Evolutionary conservation across 2,888 invertebrate genomes (phyloP).

Genomic region (Apamea monoglypha): DNA sequence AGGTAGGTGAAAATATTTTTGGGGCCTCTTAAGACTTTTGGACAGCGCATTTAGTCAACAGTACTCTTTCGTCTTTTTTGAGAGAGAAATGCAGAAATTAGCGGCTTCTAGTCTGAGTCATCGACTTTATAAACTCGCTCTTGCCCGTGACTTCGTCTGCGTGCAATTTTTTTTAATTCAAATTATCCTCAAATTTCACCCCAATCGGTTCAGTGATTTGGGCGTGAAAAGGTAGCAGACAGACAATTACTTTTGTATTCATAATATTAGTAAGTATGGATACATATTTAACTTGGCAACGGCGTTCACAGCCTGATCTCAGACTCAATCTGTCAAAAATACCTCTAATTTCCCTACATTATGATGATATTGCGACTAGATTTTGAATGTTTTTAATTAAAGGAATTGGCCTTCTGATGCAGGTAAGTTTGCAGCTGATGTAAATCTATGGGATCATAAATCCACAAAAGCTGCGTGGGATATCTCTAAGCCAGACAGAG

Average conservation of each 20-base stretch:
- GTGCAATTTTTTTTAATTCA: neutral
- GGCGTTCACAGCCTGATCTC: too few relatives aligned
- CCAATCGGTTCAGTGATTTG: neutral
- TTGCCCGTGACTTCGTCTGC: neutral
- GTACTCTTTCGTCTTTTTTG: neutral
- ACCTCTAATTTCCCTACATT: neutral
- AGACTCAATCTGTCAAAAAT: neutral
- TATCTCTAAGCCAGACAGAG: slow-evolving; percentile 26
- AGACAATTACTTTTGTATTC: neutral
- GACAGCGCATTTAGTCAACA: slow-evolving; percentile 1
- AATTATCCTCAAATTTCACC: neutral
- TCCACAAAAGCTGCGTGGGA: slow-evolving; percentile 8
- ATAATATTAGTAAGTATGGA: neutral
- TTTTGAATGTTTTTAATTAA: neutral
- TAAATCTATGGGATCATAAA: neutral
- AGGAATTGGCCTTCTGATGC: neutral
- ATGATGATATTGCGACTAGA: neutral
- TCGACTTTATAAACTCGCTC: neutral
- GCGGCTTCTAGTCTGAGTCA: too few relatives aligned
- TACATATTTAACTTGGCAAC: neutral
- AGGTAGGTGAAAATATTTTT: slow-evolving; percentile 6
- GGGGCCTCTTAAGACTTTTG: slow-evolving; percentile 1
- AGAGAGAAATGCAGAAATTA: neutral
- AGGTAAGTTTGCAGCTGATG: neutral
- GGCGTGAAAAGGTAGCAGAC: neutral